A percentile compares a stretch with the other conserved stretches of the same genome.
Conservation (phyloP, 2,888 invertebrate genomes). For the Cheilosia impressa region DNA sequence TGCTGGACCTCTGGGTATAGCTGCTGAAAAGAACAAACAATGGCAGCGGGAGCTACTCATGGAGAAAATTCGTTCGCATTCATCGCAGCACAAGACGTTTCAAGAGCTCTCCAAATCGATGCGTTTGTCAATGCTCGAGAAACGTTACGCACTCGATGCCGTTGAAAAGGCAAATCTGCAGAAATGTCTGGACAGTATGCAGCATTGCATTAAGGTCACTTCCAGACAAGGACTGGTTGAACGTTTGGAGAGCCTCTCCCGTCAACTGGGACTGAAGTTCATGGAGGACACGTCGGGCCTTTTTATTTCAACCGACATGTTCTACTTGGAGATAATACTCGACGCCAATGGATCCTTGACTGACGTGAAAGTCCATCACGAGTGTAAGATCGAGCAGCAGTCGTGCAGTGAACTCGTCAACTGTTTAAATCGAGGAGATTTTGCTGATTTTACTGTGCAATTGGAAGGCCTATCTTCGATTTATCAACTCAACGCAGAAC, state of each 20-base stretch:
- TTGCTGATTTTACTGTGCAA: constrained; percentile 95
- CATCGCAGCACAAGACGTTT: constrained; percentile 92
- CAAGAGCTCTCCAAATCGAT: constrained; percentile 94
- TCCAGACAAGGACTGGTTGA: constrained; percentile 96
- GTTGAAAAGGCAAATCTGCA: constrained; percentile 93
- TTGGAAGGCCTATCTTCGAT: constrained; percentile 96
- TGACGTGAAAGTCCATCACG: constrained; percentile 96
- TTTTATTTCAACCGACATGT: constrained; percentile 98
- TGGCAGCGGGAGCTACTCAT: constrained; percentile 94
- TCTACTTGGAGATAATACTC: constrained; percentile 95
- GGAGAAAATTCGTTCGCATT: constrained; percentile 95
- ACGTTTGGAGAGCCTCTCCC: constrained; percentile 93
- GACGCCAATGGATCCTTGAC: constrained; percentile 93
- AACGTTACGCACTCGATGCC: constrained; percentile 93
- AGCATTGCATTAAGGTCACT: constrained; percentile 96
- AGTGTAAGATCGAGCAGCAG: constrained; percentile 92
- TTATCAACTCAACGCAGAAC: constrained; percentile 97
- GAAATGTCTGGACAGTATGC: constrained; percentile 95
- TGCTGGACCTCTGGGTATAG: constrained; percentile 76
- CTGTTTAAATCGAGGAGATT: constrained; percentile 93
- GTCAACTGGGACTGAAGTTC: constrained; percentile 95
- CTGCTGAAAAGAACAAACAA: constrained; percentile 87
- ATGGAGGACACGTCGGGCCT: constrained; percentile 92
- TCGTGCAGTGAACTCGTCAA: constrained; percentile 95
- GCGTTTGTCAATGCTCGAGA: constrained; percentile 94